phyloP scores from a whole-genome alignment of 2,888 invertebrate genomes.

The Zaprionus bogoriensis region DNA sequence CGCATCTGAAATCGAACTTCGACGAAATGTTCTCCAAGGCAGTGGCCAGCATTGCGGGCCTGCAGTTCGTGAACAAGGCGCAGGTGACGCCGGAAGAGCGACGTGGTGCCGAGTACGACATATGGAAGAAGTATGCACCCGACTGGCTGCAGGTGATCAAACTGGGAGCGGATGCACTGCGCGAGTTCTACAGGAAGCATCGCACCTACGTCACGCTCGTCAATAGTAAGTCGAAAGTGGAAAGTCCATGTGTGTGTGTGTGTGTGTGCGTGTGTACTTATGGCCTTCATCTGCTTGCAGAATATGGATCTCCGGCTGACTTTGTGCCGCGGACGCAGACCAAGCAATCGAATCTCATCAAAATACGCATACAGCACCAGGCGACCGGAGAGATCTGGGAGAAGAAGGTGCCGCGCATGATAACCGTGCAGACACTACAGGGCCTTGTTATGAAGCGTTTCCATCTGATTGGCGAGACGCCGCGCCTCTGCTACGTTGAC shows the following conservation, averaged over 20 bases:
- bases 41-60: constrained; percentile 90
- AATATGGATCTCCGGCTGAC: constrained; percentile 92
- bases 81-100: constrained; percentile 88
- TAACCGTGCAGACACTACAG: constrained; percentile 92
- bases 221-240: constrained; percentile 86
- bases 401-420: constrained; percentile 90
- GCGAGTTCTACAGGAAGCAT: constrained; percentile 87
- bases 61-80: constrained; percentile 90
- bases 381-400: constrained; percentile 83
- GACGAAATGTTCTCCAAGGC: constrained; percentile 91
- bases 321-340: constrained; percentile 86
- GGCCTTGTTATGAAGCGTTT: constrained; percentile 91
- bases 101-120: constrained; percentile 95
- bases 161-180: constrained; percentile 82
- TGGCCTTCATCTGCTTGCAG: constrained; percentile 84
- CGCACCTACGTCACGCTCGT: constrained; percentile 90
- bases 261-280: not conserved
- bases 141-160: constrained; percentile 87
- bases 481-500: constrained; percentile 84
- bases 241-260: not conserved
- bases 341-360: constrained; percentile 88
- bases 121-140: constrained; percentile 91
- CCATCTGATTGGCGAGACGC: constrained; percentile 82
- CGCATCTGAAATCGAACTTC: constrained; percentile 81
- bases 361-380: constrained; percentile 84